Evolutionary conservation across 2,797 vertebrate species (phyloP).

Genomic region (Mico argentatus): DNA sequence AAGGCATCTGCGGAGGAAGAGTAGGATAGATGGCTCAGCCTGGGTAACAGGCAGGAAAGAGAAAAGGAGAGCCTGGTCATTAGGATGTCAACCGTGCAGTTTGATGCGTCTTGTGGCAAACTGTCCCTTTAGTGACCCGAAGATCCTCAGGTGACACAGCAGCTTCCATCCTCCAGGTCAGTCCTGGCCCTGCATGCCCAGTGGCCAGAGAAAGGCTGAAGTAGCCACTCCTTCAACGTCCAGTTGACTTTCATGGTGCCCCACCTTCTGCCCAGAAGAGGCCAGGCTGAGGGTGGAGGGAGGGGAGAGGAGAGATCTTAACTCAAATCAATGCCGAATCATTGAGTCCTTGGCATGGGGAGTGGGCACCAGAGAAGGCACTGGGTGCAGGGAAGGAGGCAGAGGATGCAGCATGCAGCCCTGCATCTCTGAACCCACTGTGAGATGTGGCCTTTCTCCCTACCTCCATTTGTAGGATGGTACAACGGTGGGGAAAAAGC

Average conservation of each 20-base stretch:
- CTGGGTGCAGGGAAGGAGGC: neutral
- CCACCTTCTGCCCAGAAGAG: neutral
- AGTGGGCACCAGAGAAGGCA: neutral
- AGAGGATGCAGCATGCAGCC: neutral
- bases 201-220: neutral
- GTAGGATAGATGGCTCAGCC: neutral
- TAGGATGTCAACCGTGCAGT: neutral
- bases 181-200: neutral
- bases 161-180: neutral
- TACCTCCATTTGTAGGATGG: neutral
- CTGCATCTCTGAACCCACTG: neutral
- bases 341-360: neutral
- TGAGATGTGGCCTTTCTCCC: no score
- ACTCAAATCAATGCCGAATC: neutral
- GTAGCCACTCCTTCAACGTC: neutral
- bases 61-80: neutral
- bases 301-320: neutral
- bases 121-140: neutral
- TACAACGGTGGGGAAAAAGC: neutral
- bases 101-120: accelerated
- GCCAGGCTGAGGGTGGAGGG: neutral
- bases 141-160: neutral
- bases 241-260: neutral
- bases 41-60: neutral
- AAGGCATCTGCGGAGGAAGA: neutral